These are phyloP conservation scores for Tryphoninae sp. DNA, from an alignment of 2,888 invertebrate genomes.

Conservation along the genomic window DNA sequence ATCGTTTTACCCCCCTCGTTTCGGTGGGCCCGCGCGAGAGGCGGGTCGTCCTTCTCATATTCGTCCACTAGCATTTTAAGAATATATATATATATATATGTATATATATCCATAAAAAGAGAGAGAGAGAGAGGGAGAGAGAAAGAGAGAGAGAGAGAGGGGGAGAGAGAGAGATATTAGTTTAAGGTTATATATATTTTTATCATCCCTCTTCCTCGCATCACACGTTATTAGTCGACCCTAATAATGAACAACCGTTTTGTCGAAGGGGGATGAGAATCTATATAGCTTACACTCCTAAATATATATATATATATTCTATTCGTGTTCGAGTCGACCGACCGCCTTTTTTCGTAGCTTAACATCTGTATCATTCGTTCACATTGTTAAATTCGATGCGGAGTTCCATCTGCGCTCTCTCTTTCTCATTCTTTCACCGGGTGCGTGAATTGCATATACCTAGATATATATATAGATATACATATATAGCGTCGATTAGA, in stretches of 20 bases:
- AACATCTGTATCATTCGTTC: conserved; percentile 80
- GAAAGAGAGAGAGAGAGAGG: too few species aligned
- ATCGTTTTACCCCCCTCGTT: conserved; percentile 24
- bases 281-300: neutral
- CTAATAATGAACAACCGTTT: conserved; percentile 73
- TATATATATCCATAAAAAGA: neutral
- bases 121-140: too few species aligned
- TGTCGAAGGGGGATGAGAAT: conserved; percentile 48
- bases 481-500: conserved; percentile 44
- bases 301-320: neutral
- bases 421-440: conserved; percentile 38
- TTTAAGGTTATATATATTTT: neutral
- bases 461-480: conserved; percentile 10
- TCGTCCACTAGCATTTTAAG: neutral
- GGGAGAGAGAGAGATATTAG: neutral
- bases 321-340: conserved; percentile 51
- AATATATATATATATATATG: neutral
- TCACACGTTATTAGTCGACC: conserved; percentile 79
- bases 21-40: conserved; percentile 11
- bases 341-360: conserved; percentile 66
- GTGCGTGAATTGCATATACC: neutral
- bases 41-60: conserved; percentile 17
- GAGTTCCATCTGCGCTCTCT: conserved; percentile 74
- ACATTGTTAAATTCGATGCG: conserved; percentile 72
- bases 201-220: conserved; percentile 66